Base-by-base conservation (phyloP, 2,797 vertebrate genomes). In the Percopsis omiscomaycus region DNA sequence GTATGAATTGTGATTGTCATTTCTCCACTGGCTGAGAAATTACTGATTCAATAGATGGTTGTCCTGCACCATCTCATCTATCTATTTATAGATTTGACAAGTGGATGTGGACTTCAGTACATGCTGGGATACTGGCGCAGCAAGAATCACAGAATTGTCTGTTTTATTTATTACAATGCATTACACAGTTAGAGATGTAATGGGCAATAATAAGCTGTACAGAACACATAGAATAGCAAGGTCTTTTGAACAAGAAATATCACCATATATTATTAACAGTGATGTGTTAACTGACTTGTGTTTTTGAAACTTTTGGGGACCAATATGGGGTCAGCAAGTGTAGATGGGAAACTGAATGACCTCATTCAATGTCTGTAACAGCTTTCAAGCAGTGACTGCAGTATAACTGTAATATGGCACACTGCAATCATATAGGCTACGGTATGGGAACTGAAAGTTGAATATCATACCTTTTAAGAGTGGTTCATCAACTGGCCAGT, bases 281-380 rank as follows among this genome's bases (percentile, higher is more conserved):
- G 45, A 54, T n/a, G 2, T 27, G 2, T 27, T 4, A 5, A 59
- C 44, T 5, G 56, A 45, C 44, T 56, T 66, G 15, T 46, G 55
- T 61, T 63, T 14, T 44, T 55, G n/a, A 64, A 44, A 55, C 22
- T 16, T 29, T 30, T 15, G 22, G 16, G 0, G 37, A 42, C 37
- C 66, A 56, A 80, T 42, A 15, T 63, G 46, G 66, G 66, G 69
- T 68, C 71, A 75, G 32, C 10, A 59, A 11, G 55, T 74, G 78
- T 77, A 84, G 79, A 85, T 75, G 66, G 85, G 46, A 82, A 73
- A 56, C 74, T 55, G 78, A 83, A 79, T 80, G 74, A 80, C 81
- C 68, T 64, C 75, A 74, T 87, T 88, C 66, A 72, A 73, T 78
- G 61, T 75, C 78, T 78, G 65, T 65, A 11, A 1, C 69, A 45